Evolutionary conservation across 2,113 vertebrate genomes (phyloP).

Genomic region (Nymphicus hollandicus): DNA sequence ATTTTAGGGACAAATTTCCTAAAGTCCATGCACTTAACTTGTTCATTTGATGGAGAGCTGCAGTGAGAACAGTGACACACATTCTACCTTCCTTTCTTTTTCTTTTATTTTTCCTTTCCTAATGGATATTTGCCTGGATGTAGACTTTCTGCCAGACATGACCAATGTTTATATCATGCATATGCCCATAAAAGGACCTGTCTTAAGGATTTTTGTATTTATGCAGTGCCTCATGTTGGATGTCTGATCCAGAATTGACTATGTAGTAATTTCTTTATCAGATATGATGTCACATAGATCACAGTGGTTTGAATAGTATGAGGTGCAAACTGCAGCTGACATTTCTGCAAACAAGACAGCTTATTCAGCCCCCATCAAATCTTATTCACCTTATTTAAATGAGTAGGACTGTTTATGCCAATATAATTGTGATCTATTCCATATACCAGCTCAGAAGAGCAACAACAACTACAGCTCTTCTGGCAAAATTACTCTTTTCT

Average conservation of each 20-base stretch:
- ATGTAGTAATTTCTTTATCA: conserved; percentile 36
- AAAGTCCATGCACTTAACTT: neutral
- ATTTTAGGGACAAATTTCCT: neutral
- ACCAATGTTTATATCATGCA: neutral
- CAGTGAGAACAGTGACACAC: neutral
- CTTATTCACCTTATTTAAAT: conserved; percentile 1
- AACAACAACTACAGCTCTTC: neutral
- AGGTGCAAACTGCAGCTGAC: conserved; percentile 2
- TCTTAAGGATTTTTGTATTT: neutral
- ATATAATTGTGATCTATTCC: neutral
- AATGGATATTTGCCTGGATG: neutral
- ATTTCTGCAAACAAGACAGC: neutral
- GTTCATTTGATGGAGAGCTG: neutral
- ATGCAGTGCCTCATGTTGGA: neutral
- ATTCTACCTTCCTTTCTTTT: neutral
- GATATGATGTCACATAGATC: neutral
- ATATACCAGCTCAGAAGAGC: neutral
- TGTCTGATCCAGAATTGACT: neutral
- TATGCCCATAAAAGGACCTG: neutral
- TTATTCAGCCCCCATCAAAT: neutral
- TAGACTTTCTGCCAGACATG: neutral
- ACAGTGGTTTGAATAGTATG: neutral
- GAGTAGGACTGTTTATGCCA: neutral
- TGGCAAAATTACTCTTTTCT: neutral
- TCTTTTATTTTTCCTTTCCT: neutral